Conservation (phyloP, 1,140 invertebrate genomes). For the Oncopodura yosiiana region DNA sequence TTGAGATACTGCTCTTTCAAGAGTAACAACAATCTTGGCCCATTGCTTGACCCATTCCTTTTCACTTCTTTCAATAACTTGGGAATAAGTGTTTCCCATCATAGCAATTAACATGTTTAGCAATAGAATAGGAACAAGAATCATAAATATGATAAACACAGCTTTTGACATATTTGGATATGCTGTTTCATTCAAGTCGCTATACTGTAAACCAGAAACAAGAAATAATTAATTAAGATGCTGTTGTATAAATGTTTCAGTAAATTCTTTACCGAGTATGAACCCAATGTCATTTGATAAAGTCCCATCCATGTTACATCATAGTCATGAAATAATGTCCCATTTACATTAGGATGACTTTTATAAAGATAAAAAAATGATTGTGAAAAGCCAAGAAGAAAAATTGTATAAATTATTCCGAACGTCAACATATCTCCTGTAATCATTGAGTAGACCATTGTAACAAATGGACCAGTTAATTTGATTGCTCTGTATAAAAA, state of each 20-base stretch:
- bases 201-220: constrained; percentile 61
- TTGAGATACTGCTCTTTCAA: constrained; percentile 84
- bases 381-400: constrained; percentile 88
- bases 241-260: background rate
- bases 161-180: constrained; percentile 86
- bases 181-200: constrained; percentile 73
- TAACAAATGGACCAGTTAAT: constrained; percentile 91
- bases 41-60: constrained; percentile 99
- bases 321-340: constrained; percentile 71
- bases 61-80: constrained; percentile 94
- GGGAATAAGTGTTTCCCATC: constrained; percentile 98
- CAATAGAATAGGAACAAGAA: constrained; percentile 88
- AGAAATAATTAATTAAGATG: constrained; percentile 7
- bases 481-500: constrained; percentile 64
- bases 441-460: constrained; percentile 98
- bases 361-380: constrained; percentile 95
- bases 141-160: constrained; percentile 94
- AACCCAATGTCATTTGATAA: constrained; percentile 94
- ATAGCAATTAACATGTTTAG: constrained; percentile 98
- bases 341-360: constrained; percentile 69
- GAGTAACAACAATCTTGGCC: constrained; percentile 93
- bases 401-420: constrained; percentile 87
- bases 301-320: constrained; percentile 91
- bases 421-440: constrained; percentile 95
- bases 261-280: constrained; percentile 90